Evolutionary conservation across 2,888 invertebrate genomes (phyloP).

Genomic region (Orchesellides sinensis): DNA sequence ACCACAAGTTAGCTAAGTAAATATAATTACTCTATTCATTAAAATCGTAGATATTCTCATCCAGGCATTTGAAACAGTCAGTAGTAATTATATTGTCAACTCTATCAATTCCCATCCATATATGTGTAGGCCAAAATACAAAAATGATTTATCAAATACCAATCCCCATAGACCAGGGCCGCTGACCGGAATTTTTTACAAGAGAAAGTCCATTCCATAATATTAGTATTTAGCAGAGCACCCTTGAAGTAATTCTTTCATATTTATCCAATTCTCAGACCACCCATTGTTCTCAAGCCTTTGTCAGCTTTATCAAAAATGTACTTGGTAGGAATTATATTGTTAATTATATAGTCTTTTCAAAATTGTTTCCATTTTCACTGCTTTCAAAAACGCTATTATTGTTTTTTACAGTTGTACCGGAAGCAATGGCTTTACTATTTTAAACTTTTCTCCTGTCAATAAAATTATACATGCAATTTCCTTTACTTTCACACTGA

Average conservation of each 20-base stretch:
- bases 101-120: no score
- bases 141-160: neutral
- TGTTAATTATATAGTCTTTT: neutral
- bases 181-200: conserved; percentile 57
- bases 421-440: conserved; percentile 49
- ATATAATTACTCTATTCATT: no score
- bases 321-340: neutral
- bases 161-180: conserved; percentile 9
- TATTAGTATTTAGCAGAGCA: conserved; percentile 9
- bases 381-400: conserved; percentile 42
- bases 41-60: no score
- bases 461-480: neutral
- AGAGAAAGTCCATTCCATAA: no score
- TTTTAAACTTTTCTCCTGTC: neutral
- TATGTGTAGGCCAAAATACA: no score
- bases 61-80: no score
- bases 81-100: no score
- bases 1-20: neutral
- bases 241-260: neutral
- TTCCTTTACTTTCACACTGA: neutral
- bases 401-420: conserved; percentile 14
- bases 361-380: conserved; percentile 32
- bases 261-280: neutral
- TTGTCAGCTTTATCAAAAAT: neutral
- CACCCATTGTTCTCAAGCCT: neutral